A percentile compares a stretch with the other conserved stretches of the same genome.
Conservation (phyloP, 2,113 vertebrate genomes). For the Rousettus leschenaultii region DNA sequence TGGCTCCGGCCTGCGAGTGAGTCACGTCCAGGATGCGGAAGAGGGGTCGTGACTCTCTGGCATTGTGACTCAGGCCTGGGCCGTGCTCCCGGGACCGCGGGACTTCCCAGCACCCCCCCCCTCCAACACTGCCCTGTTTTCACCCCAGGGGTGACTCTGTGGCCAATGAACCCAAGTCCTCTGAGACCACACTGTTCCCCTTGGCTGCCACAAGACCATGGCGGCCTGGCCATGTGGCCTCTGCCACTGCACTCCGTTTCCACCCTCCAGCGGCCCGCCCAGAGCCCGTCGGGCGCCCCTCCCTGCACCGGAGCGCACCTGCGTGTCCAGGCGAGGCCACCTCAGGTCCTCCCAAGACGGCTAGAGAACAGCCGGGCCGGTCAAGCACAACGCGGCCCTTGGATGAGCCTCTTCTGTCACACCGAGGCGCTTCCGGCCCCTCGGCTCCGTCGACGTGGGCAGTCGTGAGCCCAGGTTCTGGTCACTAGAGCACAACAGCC, state of each 20-base stretch:
- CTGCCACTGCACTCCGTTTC: not conserved
- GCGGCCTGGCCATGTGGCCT: not conserved
- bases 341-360: not conserved
- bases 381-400: not conserved
- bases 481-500: not conserved
- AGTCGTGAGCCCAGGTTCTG: not conserved
- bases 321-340: no score
- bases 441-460: not conserved
- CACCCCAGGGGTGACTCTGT: not conserved
- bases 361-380: not conserved
- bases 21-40: conserved; percentile 56
- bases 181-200: not conserved
- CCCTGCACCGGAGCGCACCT: no score
- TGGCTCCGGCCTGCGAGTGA: not conserved
- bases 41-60: not conserved
- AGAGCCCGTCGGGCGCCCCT: not conserved
- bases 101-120: not conserved
- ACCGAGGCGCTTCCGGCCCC: not conserved
- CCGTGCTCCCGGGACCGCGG: not conserved
- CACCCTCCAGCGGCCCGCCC: not conserved
- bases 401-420: not conserved
- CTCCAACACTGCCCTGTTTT: not conserved
- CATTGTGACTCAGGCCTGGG: not conserved
- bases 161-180: not conserved
- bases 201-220: not conserved